Evolutionary conservation across 1,140 invertebrate genomes (phyloP).

Genomic region (Dendroctonus ponderosae): DNA sequence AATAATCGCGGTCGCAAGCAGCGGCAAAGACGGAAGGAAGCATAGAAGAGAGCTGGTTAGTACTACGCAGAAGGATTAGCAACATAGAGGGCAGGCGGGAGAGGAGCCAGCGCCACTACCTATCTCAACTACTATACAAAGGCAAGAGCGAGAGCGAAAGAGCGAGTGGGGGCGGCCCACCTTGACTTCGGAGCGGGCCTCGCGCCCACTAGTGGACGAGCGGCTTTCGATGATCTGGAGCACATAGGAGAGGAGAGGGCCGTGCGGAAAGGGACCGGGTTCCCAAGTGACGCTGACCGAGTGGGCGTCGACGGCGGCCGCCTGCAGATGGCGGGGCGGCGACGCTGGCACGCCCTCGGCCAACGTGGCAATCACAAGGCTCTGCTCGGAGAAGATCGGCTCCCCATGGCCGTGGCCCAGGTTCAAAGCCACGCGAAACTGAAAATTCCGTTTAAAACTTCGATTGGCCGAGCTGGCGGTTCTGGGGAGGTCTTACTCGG

Average conservation of each 20-base stretch:
- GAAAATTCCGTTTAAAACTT: conserved; percentile 28
- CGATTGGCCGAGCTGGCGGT: background rate
- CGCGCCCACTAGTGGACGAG: conserved; percentile 36
- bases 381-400: conserved; percentile 74
- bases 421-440: conserved; percentile 81
- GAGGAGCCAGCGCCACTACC: background rate
- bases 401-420: conserved; percentile 62
- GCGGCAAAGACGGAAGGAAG: too few species aligned
- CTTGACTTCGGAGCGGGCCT: conserved; percentile 63
- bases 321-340: conserved; percentile 68
- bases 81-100: background rate
- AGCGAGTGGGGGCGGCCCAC: conserved; percentile 45
- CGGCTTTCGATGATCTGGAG: conserved; percentile 63
- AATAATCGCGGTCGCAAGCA: too few species aligned
- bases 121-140: background rate
- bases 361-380: conserved; percentile 76
- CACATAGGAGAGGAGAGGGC: conserved; percentile 81
- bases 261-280: conserved; percentile 82
- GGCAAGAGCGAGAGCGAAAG: background rate
- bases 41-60: conserved; percentile 1
- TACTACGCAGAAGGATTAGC: conserved; percentile 3
- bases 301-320: conserved; percentile 77
- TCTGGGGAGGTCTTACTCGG: conserved; percentile 59
- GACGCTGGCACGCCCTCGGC: conserved; percentile 71
- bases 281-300: conserved; percentile 85